These are phyloP conservation scores for Drosophila mauritiana DNA, from an alignment of 1,140 invertebrate genomes.

Conservation along the genomic window DNA sequence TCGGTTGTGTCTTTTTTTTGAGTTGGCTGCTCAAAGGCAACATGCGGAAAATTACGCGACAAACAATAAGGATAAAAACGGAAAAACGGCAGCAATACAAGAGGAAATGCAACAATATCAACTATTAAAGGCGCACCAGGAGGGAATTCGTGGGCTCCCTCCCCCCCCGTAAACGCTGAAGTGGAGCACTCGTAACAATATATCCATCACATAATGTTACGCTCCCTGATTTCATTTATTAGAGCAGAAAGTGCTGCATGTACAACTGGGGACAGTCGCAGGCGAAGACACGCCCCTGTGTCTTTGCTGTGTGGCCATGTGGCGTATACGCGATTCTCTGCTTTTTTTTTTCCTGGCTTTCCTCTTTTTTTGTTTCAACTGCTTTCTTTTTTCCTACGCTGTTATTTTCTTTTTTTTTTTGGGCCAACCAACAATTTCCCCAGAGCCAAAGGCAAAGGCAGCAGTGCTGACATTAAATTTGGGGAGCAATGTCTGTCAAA, in stretches of 20 bases:
- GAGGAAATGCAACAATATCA: conserved; percentile 68
- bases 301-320: conserved; percentile 40
- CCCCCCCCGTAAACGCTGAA: neutral
- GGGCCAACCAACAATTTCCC: conserved; percentile 64
- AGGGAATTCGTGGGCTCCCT: neutral
- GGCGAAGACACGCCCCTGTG: conserved; percentile 7
- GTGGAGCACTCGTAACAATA: conserved; percentile 63
- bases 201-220: conserved; percentile 83
- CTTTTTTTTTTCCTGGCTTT: conserved; percentile 26
- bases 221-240: conserved; percentile 82
- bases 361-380: conserved; percentile 34
- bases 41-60: conserved; percentile 80
- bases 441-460: conserved; percentile 47
- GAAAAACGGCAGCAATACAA: neutral
- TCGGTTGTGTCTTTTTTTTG: conserved; percentile 13
- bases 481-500: conserved; percentile 73
- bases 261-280: conserved; percentile 57
- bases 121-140: conserved; percentile 55
- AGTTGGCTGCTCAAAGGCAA: conserved; percentile 54
- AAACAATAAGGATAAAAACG: conserved; percentile 19
- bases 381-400: conserved; percentile 14
- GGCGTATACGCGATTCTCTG: conserved; percentile 65
- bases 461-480: conserved; percentile 72
- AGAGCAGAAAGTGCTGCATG: conserved; percentile 77
- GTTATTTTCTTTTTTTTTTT: conserved; percentile 7